Evolutionary conservation across 2,113 vertebrate species (phyloP).

Genomic region (Syngnathoides biaculeatus): DNA sequence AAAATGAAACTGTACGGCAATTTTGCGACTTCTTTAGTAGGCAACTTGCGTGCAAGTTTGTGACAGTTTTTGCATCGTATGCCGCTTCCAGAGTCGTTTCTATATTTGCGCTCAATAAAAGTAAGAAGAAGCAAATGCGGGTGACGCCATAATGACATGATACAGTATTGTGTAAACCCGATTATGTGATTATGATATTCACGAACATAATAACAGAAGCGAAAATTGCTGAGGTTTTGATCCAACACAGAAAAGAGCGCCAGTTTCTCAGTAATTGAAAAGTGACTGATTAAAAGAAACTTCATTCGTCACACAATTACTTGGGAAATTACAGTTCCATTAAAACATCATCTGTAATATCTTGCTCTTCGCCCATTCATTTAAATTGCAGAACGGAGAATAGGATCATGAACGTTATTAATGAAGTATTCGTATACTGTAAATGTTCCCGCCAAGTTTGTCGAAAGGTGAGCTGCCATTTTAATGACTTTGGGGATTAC

Average conservation of each 20-base stretch:
- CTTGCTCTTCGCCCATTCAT: not conserved
- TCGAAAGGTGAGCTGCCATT: constrained; percentile 44
- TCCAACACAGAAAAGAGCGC: not conserved
- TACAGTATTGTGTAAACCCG: not conserved
- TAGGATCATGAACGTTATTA: constrained; percentile 4
- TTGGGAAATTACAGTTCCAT: not conserved
- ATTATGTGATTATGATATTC: not conserved
- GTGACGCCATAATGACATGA: no score
- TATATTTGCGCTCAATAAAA: no score
- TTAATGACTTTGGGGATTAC: constrained; percentile 63
- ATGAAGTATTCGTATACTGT: constrained; percentile 15
- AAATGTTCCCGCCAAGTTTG: constrained; percentile 24
- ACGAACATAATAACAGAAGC: not conserved
- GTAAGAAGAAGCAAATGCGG: no score
- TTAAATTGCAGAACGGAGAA: not conserved
- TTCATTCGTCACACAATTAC: not conserved
- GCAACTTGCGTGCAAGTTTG: no score
- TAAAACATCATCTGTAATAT: not conserved
- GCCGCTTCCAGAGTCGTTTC: no score
- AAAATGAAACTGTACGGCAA: no score
- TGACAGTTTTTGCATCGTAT: no score
- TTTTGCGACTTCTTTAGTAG: no score
- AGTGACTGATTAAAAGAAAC: not conserved
- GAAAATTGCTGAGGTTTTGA: not conserved
- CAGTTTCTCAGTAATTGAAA: not conserved